Evolutionary conservation across 30 jellyfish, hydroid and myxozoan genomes (phyloP).

Genomic region (Nemopilema nomurai): DNA sequence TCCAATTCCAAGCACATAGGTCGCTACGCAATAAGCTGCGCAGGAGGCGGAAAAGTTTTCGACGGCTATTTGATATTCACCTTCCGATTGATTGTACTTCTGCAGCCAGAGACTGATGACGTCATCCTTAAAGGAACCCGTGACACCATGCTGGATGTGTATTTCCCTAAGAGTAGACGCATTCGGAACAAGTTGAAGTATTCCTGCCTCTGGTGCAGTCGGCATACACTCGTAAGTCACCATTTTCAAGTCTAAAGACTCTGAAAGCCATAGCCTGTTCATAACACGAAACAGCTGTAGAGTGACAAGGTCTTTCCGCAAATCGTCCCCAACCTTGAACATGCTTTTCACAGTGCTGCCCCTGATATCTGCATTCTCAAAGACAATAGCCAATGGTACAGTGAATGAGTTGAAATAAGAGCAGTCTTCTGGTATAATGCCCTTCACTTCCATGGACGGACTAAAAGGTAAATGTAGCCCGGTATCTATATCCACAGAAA

Average conservation of each 20-base stretch:
- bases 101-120: constrained; percentile 91
- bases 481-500: constrained; percentile 52
- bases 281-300: constrained; percentile 85
- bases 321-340: constrained; percentile 97
- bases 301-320: constrained; percentile 90
- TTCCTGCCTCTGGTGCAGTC: constrained; percentile 88
- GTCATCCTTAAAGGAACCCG: constrained; percentile 96
- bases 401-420: constrained; percentile 84
- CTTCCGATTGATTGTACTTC: constrained; percentile 73
- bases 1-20: constrained; percentile 95
- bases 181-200: constrained; percentile 80
- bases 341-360: constrained; percentile 74
- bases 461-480: constrained; percentile 75
- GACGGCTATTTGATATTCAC: constrained; percentile 76
- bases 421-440: constrained; percentile 53
- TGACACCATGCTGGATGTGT: constrained; percentile 91
- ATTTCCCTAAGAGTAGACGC: constrained; percentile 92
- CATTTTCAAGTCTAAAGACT: constrained; percentile 86
- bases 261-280: constrained; percentile 90
- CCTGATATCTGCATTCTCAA: constrained; percentile 77
- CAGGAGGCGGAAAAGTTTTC: constrained; percentile 91
- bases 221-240: constrained; percentile 87
- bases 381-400: constrained; percentile 79
- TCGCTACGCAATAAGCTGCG: constrained; percentile 97
- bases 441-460: constrained; percentile 75